Percentiles rank a stretch among this genome's conserved stretches.
These are phyloP conservation scores for Alligator sinensis DNA, from an alignment of 2,113 vertebrate genomes.

Conservation along the genomic window DNA sequence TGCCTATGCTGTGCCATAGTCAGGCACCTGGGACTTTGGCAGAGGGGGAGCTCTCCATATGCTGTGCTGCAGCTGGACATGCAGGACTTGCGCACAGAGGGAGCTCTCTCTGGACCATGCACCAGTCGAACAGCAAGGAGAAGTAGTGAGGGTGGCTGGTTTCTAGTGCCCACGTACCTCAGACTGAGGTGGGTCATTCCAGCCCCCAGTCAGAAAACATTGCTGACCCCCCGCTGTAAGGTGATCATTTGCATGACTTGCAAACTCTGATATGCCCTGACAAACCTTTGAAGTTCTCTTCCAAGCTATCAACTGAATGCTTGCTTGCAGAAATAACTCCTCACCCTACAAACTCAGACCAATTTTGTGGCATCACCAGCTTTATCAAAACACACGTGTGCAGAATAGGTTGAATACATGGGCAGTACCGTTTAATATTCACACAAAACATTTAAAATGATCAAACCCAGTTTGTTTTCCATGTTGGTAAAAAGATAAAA, in stretches of 20 bases:
- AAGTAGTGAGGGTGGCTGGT: no score
- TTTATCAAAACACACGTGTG: background rate
- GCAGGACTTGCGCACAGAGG: no score
- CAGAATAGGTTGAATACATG: background rate
- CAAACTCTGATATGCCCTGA: background rate
- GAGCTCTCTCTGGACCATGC: no score
- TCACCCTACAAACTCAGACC: background rate
- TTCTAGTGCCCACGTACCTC: no score
- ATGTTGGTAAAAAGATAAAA: background rate
- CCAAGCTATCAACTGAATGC: background rate
- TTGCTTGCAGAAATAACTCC: background rate
- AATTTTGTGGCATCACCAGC: background rate
- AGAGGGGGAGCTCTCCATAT: no score
- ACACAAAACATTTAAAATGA: background rate
- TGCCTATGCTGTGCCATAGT: no score
- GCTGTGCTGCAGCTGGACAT: no score
- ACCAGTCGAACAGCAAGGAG: no score
- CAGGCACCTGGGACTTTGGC: no score
- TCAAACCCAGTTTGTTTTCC: background rate
- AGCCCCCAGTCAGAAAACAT: background rate
- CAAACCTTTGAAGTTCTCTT: background rate
- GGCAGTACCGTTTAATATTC: background rate
- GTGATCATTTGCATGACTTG: background rate
- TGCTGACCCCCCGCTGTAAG: background rate
- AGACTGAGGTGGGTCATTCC: no score